Conservation (phyloP, 2,113 vertebrate genomes). For the Serilophus lunatus region DNA sequence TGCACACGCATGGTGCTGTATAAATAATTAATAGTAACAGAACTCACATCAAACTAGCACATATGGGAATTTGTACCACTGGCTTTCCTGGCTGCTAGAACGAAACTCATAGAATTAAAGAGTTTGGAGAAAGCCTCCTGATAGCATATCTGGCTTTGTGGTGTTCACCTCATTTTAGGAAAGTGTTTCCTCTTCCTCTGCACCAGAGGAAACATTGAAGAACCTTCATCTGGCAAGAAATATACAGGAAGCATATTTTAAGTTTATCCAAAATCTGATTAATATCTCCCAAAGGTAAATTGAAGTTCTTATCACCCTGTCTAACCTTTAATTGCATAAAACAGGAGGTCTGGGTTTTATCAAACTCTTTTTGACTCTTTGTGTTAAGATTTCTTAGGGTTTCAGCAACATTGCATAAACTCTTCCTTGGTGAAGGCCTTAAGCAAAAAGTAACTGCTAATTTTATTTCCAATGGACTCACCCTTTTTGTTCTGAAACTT, state of each 20-base stretch:
- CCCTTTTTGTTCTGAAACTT: background rate
- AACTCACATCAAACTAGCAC: constrained; percentile 1
- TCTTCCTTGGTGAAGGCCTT: background rate
- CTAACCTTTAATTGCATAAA: constrained; percentile 50
- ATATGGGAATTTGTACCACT: background rate
- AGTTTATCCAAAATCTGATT: background rate
- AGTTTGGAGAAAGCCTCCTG: constrained; percentile 17
- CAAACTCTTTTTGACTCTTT: constrained; percentile 33
- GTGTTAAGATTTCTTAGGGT: constrained; percentile 4
- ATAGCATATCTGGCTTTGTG: background rate
- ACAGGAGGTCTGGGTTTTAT: constrained; percentile 27
- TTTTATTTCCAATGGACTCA: constrained; percentile 18
- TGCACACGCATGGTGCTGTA: background rate
- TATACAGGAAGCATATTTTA: constrained; percentile 36
- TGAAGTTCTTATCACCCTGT: constrained; percentile 46
- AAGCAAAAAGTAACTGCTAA: constrained; percentile 6
- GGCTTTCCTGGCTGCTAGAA: constrained; percentile 4
- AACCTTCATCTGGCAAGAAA: constrained; percentile 23
- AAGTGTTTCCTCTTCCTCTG: constrained; percentile 22
- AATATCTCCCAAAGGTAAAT: constrained; percentile 42
- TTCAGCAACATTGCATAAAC: background rate
- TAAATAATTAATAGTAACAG: constrained; percentile 60
- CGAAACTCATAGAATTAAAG: background rate
- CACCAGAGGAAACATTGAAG: background rate
- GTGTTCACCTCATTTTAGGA: background rate